Percentiles rank a stretch among this genome's conserved stretches.
Conservation (phyloP, 2,888 invertebrate genomes). For the Eupelmus urozonus region DNA sequence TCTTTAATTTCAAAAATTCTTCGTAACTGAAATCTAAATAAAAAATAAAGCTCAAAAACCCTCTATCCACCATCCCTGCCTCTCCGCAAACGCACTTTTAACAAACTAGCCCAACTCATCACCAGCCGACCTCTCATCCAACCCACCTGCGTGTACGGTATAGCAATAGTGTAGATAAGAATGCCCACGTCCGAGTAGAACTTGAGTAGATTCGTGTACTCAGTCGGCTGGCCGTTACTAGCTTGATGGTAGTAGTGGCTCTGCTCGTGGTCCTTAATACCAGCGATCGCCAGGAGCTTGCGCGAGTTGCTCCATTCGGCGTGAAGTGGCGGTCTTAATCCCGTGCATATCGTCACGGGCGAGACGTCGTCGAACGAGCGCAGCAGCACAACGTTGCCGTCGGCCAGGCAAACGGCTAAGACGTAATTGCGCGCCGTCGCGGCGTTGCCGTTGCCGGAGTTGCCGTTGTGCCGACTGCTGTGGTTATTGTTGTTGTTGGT, state of each 20-base stretch:
- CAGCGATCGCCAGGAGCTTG: slow-evolving; percentile 94
- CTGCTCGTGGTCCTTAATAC: slow-evolving; percentile 79
- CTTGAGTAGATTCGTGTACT: slow-evolving; percentile 90
- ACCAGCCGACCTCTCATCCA: too few species aligned
- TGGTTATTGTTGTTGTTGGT: slow-evolving; percentile 4
- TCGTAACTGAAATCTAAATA: too few species aligned
- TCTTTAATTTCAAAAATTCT: too few species aligned
- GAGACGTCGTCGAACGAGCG: slow-evolving; percentile 96
- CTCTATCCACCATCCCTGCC: too few species aligned
- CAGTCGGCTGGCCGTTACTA: slow-evolving; percentile 69
- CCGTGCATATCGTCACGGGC: slow-evolving; percentile 90
- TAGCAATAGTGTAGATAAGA: slow-evolving; percentile 87
- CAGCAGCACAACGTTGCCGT: slow-evolving; percentile 93
- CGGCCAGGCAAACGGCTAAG: slow-evolving; percentile 91
- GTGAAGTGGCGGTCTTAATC: slow-evolving; percentile 88
- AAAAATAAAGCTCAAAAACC: too few species aligned
- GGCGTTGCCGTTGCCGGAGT: not conserved
- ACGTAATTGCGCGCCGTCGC: slow-evolving; percentile 83
- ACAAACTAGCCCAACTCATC: too few species aligned
- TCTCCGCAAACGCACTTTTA: too few species aligned
- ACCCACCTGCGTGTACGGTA: slow-evolving; percentile 86
- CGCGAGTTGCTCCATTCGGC: slow-evolving; percentile 99
- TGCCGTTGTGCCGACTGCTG: not conserved
- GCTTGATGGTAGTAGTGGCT: slow-evolving; percentile 61
- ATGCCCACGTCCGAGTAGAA: slow-evolving; percentile 93